Conservation (phyloP, 2,113 vertebrate genomes). For the Toxostoma redivivum region DNA sequence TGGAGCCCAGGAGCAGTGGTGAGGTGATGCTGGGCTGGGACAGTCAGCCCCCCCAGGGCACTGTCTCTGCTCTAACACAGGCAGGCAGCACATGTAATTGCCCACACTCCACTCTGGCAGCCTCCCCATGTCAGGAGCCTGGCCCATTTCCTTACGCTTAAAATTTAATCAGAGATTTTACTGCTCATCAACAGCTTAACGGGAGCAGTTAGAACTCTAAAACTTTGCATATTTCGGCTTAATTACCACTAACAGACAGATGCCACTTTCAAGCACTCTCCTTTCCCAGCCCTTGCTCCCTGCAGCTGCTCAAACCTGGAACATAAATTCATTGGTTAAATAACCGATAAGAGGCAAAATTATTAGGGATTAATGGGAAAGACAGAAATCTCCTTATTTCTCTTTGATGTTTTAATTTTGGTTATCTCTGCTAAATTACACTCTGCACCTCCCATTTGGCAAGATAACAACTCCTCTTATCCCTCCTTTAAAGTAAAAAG, state of each 20-base stretch:
- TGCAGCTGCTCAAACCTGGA: conserved; percentile 40
- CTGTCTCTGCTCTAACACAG: neutral
- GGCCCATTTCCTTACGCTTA: conserved; percentile 66
- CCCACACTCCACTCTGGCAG: conserved; percentile 39
- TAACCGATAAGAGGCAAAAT: conserved; percentile 22
- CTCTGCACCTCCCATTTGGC: neutral
- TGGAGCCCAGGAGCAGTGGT: neutral
- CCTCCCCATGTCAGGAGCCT: conserved; percentile 14
- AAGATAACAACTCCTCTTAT: neutral
- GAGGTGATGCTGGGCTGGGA: neutral
- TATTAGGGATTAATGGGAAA: conserved; percentile 36
- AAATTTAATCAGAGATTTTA: conserved; percentile 80
- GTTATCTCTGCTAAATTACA: neutral
- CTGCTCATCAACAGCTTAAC: conserved; percentile 76
- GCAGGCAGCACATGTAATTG: neutral
- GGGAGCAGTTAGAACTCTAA: conserved; percentile 58
- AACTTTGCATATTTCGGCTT: conserved; percentile 68
- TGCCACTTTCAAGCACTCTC: conserved; percentile 61
- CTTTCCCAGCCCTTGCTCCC: neutral
- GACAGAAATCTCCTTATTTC: conserved; percentile 5
- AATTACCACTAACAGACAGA: conserved; percentile 72
- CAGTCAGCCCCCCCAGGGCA: rapidly evolving
- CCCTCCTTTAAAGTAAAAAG: neutral
- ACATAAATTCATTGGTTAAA: conserved; percentile 44
- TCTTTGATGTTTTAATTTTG: conserved; percentile 26